Conservation (phyloP, 2,797 vertebrate species). For the Enoplosus armatus region DNA sequence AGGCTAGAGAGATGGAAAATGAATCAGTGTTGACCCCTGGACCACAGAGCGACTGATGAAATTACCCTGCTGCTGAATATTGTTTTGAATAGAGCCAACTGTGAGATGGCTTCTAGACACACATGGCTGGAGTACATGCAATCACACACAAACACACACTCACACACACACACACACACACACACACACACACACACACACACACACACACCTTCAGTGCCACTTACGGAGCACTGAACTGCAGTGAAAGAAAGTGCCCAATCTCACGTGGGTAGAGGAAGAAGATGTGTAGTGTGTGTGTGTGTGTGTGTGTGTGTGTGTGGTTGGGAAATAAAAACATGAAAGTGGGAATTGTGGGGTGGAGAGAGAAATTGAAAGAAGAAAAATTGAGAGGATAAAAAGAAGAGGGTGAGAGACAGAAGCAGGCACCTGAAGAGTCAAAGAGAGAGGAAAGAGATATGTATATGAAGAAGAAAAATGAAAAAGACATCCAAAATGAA, state of each 20-base stretch:
- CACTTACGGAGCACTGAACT: constrained; percentile 32
- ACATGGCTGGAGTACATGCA: constrained; percentile 43
- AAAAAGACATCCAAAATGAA: constrained; percentile 60
- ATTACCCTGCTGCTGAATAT: constrained; percentile 65
- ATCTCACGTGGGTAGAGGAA: constrained; percentile 56
- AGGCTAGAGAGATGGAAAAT: constrained; percentile 28
- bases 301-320: no score
- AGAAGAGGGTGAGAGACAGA: constrained; percentile 32
- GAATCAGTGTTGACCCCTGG: constrained; percentile 58
- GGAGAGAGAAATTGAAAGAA: constrained; percentile 35
- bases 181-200: constrained; percentile 20
- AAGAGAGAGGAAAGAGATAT: constrained; percentile 31
- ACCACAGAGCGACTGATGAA: constrained; percentile 67
- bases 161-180: constrained; percentile 4
- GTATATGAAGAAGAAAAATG: constrained; percentile 57
- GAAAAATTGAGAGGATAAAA: constrained; percentile 36
- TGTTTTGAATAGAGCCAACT: constrained; percentile 70
- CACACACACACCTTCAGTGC: constrained; percentile 32
- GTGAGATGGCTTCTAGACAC: constrained; percentile 64
- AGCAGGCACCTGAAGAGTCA: constrained; percentile 30
- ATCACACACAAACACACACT: constrained; percentile 18
- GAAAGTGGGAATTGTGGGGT: constrained; percentile 33
- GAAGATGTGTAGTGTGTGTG: constrained; percentile 28
- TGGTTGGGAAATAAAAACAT: constrained; percentile 24
- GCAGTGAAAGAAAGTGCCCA: constrained; percentile 56